A percentile compares a stretch with the other conserved stretches of the same genome.
phyloP scores from a whole-genome alignment of 2,797 vertebrate genomes.

The Kryptopterus vitreolus region DNA sequence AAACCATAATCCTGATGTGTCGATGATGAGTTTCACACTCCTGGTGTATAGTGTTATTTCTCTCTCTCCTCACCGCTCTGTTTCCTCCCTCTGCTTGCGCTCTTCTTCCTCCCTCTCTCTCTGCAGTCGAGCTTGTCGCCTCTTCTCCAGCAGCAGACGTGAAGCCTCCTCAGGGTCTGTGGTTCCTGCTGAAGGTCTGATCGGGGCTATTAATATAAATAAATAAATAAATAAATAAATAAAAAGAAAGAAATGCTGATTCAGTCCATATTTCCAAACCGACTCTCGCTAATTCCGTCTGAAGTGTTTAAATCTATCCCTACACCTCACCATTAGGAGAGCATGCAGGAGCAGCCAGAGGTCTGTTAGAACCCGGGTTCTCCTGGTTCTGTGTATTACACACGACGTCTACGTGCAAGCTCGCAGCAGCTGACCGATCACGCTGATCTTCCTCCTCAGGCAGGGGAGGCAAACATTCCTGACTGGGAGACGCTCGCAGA shows the following conservation, averaged over 20 bases:
- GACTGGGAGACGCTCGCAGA: conserved; percentile 62
- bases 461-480: conserved; percentile 68
- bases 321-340: conserved; percentile 53
- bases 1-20: no score
- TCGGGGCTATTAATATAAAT: conserved; percentile 39
- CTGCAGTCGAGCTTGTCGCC: conserved; percentile 85
- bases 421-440: neutral
- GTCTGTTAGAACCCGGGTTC: conserved; percentile 28
- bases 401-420: neutral
- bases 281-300: no score
- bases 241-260: conserved; percentile 7
- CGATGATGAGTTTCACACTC: no score
- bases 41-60: neutral
- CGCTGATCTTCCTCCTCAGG: conserved; percentile 66
- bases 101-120: conserved; percentile 86
- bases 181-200: conserved; percentile 79
- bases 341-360: conserved; percentile 3
- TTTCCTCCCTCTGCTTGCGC: conserved; percentile 73
- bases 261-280: no score
- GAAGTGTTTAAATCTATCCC: no score
- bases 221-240: no score
- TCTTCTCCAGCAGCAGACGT: conserved; percentile 85
- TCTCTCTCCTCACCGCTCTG: conserved; percentile 52
- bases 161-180: conserved; percentile 86
- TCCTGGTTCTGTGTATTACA: conserved; percentile 28